Percentiles rank a stretch among this genome's conserved stretches.
These are phyloP conservation scores for Todiramphus saurophagus DNA, from an alignment of 2,113 vertebrate genomes.

Conservation along the genomic window DNA sequence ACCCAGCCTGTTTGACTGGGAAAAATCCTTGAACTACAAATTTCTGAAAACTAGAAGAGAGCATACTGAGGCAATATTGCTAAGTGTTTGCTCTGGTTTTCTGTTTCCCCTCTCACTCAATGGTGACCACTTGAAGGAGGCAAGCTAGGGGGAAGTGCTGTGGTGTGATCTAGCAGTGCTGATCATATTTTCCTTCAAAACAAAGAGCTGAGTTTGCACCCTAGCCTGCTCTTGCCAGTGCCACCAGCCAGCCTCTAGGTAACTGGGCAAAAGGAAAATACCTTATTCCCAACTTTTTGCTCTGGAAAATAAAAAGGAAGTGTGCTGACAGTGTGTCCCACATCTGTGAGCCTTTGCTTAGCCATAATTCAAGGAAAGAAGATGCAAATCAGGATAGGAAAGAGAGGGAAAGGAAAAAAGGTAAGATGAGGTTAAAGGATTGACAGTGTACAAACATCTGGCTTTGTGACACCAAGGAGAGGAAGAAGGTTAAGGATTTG, in stretches of 20 bases:
- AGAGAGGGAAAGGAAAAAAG: neutral
- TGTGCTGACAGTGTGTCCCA: rapidly evolving
- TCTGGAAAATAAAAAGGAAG: neutral
- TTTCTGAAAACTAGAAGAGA: neutral
- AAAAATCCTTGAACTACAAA: neutral
- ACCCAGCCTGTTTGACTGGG: neutral
- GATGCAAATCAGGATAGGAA: neutral
- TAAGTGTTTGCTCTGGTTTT: neutral
- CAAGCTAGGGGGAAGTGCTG: neutral
- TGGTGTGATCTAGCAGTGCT: neutral
- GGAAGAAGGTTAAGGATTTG: neutral
- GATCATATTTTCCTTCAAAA: rapidly evolving
- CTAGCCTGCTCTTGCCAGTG: neutral
- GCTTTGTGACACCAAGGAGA: neutral
- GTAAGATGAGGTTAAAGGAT: neutral
- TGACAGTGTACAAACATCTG: neutral
- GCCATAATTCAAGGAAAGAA: neutral
- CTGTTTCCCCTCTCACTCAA: neutral
- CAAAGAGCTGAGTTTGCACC: neutral
- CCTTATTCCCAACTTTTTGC: neutral
- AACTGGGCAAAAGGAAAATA: neutral
- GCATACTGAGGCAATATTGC: neutral
- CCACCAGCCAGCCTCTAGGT: too few relatives aligned
- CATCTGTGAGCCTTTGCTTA: rapidly evolving
- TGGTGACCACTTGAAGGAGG: neutral